A percentile compares a stretch with the other conserved stretches of the same genome.
These are phyloP conservation scores for Hyposoter didymator DNA, from an alignment of 2,888 invertebrate species.

Conservation along the genomic window DNA sequence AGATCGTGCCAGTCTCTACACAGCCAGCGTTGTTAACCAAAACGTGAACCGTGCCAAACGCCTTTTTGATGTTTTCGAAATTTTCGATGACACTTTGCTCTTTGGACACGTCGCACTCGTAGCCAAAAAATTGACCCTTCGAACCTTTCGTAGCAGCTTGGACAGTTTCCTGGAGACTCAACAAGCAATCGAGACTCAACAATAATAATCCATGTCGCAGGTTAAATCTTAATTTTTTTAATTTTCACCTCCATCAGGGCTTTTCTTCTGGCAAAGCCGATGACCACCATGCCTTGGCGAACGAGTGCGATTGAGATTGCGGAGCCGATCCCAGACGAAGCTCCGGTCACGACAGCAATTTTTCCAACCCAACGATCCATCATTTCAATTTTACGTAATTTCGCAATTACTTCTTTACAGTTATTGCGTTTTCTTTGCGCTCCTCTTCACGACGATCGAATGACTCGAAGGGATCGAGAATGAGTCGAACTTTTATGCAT, in stretches of 20 bases:
- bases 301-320: slow-evolving; percentile 84
- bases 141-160: slow-evolving; percentile 56
- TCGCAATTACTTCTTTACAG: background rate
- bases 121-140: slow-evolving; percentile 78
- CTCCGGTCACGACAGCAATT: slow-evolving; percentile 88
- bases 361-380: slow-evolving; percentile 87
- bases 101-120: slow-evolving; percentile 80
- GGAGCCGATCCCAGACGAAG: slow-evolving; percentile 87
- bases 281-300: slow-evolving; percentile 85
- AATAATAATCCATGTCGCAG: background rate
- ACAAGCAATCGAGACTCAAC: background rate
- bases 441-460: background rate
- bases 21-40: slow-evolving; percentile 77
- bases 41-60: slow-evolving; percentile 80
- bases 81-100: slow-evolving; percentile 78
- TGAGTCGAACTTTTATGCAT: slow-evolving; percentile 19
- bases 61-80: slow-evolving; percentile 79
- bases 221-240: background rate
- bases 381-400: background rate
- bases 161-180: slow-evolving; percentile 56
- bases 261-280: slow-evolving; percentile 85
- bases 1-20: slow-evolving; percentile 65
- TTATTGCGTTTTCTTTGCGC: background rate
- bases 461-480: background rate
- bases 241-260: slow-evolving; percentile 82